Evolutionary conservation across 2,888 invertebrate species (phyloP), one percentile per base, ranked within the genome.

Genomic region (Helobdella robusta): DNA sequence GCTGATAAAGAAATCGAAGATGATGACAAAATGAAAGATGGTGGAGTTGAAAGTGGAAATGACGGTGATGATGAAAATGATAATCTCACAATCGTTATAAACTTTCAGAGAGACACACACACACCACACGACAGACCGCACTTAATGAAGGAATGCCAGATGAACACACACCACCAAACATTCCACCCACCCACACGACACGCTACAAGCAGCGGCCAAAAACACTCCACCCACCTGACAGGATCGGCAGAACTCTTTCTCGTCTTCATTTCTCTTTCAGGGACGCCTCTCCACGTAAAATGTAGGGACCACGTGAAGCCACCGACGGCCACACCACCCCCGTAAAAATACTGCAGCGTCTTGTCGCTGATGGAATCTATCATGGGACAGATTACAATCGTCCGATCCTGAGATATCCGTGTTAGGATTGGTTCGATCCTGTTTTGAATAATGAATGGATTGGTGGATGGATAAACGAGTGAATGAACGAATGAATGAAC

Each of bases 291-390:
- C 93, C 93, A 94, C 2, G 88, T 91, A 79, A 94, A 94, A 80
- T 94, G 91, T 0, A 94, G 91, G 69, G 78, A 77, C 81, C 82
- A 82, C 72, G 79, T 80, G 73, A 82, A 82, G 0, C 78, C 78
- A 0, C 80, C 81, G 0, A 79, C 75, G 6, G 75, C 73, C 64
- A 68, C 72, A 11, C 62, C 62, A 3, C 76, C 75, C 2, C 74
- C 74, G 8, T 73, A 75, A 2, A 70, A 72, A 70, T 77, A 78
- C 60, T 70, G 68, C 20, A 92, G 84, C 59, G 84, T 87, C 71
- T 85, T 83, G 69, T 88, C 87, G 77, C 89, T 89, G 73, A 97
- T 91, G 65, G 89, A 88, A 81, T 97, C 97, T 71, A 97, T 97
- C 73, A 93, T 89, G 56, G 97, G 97, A 73, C 92, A 89, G 64